Conservation (phyloP, 2,888 invertebrate genomes). For the Euphydryas editha region DNA sequence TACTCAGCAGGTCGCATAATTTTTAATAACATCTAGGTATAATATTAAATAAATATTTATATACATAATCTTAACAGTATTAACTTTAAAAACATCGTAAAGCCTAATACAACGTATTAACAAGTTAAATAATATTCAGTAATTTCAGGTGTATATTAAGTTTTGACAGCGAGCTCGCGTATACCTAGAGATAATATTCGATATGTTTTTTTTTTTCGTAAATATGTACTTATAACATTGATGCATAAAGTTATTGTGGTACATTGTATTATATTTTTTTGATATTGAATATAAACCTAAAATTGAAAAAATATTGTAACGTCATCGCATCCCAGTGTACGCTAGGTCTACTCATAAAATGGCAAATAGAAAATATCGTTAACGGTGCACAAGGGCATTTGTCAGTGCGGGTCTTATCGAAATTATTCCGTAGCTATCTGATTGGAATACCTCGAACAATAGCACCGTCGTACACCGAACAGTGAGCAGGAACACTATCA, state of each 20-base stretch:
- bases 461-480: slow-evolving; percentile 33
- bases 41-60: background rate
- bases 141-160: too few species aligned
- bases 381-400: slow-evolving; percentile 35
- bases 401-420: slow-evolving; percentile 36
- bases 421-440: slow-evolving; percentile 37
- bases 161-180: too few species aligned
- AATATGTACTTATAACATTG: too few species aligned
- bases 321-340: too few species aligned
- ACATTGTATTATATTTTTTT: too few species aligned
- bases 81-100: slow-evolving; percentile 13
- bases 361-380: slow-evolving; percentile 43
- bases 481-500: slow-evolving; percentile 40
- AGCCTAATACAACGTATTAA: too few species aligned
- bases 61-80: slow-evolving; percentile 37
- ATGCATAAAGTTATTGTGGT: too few species aligned
- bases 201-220: too few species aligned
- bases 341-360: slow-evolving; percentile 24
- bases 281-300: too few species aligned
- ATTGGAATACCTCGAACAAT: slow-evolving; percentile 38
- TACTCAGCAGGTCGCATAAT: background rate
- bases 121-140: too few species aligned
- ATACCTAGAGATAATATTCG: too few species aligned
- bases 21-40: background rate
- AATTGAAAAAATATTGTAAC: too few species aligned